Base-by-base conservation (phyloP, 2,797 vertebrate species). In the Anolis apletophallus region DNA sequence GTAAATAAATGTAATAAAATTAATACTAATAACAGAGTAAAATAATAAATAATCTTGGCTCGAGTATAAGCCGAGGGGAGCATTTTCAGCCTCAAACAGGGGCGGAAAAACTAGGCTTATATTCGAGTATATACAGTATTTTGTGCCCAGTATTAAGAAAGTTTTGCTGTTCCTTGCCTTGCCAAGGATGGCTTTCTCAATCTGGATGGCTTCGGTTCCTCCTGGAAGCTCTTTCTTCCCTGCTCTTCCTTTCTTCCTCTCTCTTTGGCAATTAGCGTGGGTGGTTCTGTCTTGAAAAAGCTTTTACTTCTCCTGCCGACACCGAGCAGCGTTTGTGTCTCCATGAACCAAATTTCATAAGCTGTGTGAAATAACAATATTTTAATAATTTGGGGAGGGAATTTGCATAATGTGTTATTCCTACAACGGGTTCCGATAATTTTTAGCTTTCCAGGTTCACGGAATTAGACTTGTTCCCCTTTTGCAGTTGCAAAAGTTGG, bases 251-350 rank as follows among this genome's bases (percentile, higher is more conserved):
- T 29, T 19, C 61, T 40, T 78, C 29, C 14, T 26, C 46, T 46
- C 46, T 46, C 46, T 5, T 46, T 46, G 46, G 21, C 75, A 73
- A 87, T 79, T 64, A 79, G 81, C 11, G 81, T 87, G 67, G 81
- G 86, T 17, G 81, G 80, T n/a, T 69, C 85, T 83, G 74, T 79
- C 81, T 87, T 87, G 75, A 61, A 64, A 83, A 83, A 79, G 76
- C 81, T 78, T 87, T 84, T 79, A 71, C 81, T 67, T 13, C 55
- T 86, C 74, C 78, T 80, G 55, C 85, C 32, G 76, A 46, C 32
- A 32, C 50, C 23, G 69, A 67, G 29, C 67, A 71, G 13, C 69
- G 3, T 59, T 83, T 83, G 86, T 72, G 68, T 73, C 75, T 79
- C 79, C 54, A 23, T 79, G 34, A 83, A 83, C 52, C 75, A 77